A percentile compares a stretch with the other conserved stretches of the same genome.
These are phyloP conservation scores for Geodia barretti DNA, from an alignment of 37 sponge, comb jelly and placozoan species.

Conservation along the genomic window DNA sequence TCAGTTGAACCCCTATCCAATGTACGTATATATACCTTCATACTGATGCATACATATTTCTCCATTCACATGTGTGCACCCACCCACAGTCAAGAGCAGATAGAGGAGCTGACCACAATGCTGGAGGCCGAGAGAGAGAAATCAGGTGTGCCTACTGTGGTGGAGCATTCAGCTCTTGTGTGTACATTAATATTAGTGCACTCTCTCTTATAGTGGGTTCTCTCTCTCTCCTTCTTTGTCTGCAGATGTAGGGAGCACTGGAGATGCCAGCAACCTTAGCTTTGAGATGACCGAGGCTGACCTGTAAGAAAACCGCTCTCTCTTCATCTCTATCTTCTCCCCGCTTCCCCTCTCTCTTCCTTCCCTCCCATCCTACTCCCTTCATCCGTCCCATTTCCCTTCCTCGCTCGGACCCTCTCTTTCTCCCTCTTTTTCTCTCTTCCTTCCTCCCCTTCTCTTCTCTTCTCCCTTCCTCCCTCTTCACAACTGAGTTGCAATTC, in stretches of 20 bases:
- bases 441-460: background rate
- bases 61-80: no score
- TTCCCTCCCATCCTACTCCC: no score
- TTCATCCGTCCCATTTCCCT: conserved; percentile 1
- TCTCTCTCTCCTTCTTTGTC: no score
- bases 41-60: no score
- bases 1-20: no score
- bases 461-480: background rate
- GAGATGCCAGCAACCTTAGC: conserved; percentile 58
- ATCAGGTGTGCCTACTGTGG: no score
- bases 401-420: conserved; percentile 3
- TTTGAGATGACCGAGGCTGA: conserved; percentile 74
- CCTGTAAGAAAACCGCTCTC: conserved; percentile 43
- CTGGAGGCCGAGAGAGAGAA: conserved; percentile 50
- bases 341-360: no score
- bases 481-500: background rate
- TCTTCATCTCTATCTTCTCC: no score
- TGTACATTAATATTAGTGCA: no score
- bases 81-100: conserved; percentile 51
- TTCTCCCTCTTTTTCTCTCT: background rate
- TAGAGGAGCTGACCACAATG: conserved; percentile 17
- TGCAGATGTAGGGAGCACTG: conserved; percentile 22
- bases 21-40: no score
- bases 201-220: no score
- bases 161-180: no score